Base-by-base conservation (phyloP, 2,113 vertebrate species). In the Ictalurus furcatus region DNA sequence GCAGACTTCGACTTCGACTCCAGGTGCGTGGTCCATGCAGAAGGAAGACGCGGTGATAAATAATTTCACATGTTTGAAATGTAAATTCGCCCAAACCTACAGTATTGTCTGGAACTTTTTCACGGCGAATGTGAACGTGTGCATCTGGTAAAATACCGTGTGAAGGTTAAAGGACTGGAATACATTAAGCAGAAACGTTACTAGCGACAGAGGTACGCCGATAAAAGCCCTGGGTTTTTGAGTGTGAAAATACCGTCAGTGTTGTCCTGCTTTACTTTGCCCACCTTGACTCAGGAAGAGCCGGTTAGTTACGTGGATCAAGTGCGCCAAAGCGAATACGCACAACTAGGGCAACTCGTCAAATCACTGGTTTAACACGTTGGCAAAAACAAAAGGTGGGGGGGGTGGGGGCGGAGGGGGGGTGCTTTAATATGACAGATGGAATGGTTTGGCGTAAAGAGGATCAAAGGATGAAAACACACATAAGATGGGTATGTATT, bases 11-110 rank as follows among this genome's bases (percentile, higher is more conserved):
- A 79, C 40, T 40, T 40, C 4, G 40, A 40, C 40, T 40, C 4
- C 40, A 4, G 40, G 28, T 8, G 44, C 12, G 37, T 28, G 25
- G 76, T n/a, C 76, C 17, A 79, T 13, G 13, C 28, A 52, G 8
- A 28, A 80, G 48, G 48, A 80, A 54, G 48, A 54, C 48, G 19
- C 12, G 8, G 12, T 74, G 48, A 52, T 52, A 59, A 82, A 59
- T 59, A 34, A 82, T 59, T 82, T 82, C 13, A 58, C 13, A n/a
- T 82, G 80, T 34, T 82, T 82, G n/a, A 58, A 82, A 59, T 82
- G 54, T 59, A 82, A 58, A 81, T 81, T 81, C 58, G 28, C n/a
- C 54, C 6, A 58, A 81, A 56, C 25, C 34, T 21, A 48, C 44
- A 48, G 44, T 48, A 34, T 34, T 58, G 54, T 58, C 16, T 30